A percentile compares a stretch with the other conserved stretches of the same genome.
These are phyloP conservation scores for Hydrochoerus hydrochaeris DNA, from an alignment of 2,113 vertebrate genomes.

Conservation along the genomic window DNA sequence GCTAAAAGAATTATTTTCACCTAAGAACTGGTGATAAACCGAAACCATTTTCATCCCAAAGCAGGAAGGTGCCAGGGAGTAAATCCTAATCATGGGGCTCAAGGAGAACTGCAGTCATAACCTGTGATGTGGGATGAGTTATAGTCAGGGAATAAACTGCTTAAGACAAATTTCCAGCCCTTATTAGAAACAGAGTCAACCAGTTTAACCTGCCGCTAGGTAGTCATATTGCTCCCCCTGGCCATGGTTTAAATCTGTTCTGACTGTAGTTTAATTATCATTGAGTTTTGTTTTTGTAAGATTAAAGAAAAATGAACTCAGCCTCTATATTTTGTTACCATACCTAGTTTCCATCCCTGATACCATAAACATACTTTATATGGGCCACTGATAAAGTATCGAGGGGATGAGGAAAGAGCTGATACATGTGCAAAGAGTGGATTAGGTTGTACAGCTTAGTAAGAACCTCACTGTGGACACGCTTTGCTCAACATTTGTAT, in stretches of 20 bases:
- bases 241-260: background rate
- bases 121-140: too few relatives aligned
- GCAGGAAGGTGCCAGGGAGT: too few relatives aligned
- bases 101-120: too few relatives aligned
- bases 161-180: too few relatives aligned
- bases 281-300: background rate
- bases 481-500: background rate
- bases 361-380: background rate
- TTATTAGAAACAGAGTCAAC: too few relatives aligned
- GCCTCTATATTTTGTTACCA: background rate
- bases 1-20: too few relatives aligned
- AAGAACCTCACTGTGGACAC: background rate
- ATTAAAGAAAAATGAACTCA: background rate
- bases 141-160: too few relatives aligned
- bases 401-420: background rate
- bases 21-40: too few relatives aligned
- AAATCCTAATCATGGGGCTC: too few relatives aligned
- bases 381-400: background rate
- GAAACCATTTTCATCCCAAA: too few relatives aligned
- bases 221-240: too few relatives aligned
- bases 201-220: too few relatives aligned
- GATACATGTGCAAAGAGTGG: background rate
- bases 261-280: background rate
- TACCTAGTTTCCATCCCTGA: background rate
- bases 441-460: background rate